A percentile compares a stretch with the other conserved stretches of the same genome.
Evolutionary conservation across 2,888 invertebrate species (phyloP).

Genomic region (Mactromeris polynyma): DNA sequence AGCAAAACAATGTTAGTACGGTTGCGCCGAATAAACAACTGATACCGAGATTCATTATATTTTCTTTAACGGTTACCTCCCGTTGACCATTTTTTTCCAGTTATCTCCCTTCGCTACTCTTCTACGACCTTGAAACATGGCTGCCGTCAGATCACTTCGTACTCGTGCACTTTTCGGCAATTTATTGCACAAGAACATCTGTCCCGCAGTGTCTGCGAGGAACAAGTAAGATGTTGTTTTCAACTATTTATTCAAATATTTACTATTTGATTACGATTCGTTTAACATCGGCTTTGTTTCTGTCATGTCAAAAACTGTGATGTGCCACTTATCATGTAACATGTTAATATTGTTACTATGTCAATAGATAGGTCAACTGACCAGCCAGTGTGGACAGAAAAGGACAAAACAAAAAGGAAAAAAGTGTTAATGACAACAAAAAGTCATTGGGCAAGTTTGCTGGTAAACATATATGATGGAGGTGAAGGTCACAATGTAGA

Average conservation of each 20-base stretch:
- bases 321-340: background rate
- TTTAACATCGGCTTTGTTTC: background rate
- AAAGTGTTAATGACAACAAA: too few relatives aligned
- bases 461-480: too few relatives aligned
- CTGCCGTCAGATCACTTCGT: constrained; percentile 51
- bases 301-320: constrained; percentile 5
- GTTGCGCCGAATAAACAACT: too few relatives aligned
- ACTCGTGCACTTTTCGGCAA: constrained; percentile 35
- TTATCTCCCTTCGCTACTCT: constrained; percentile 31
- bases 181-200: constrained; percentile 41
- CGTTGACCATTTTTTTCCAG: background rate
- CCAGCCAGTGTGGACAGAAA: too few relatives aligned
- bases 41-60: too few relatives aligned
- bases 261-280: background rate
- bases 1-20: too few relatives aligned
- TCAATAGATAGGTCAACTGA: background rate
- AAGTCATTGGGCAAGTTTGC: too few relatives aligned
- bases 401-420: too few relatives aligned
- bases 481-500: too few relatives aligned
- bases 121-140: constrained; percentile 64
- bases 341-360: background rate
- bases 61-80: too few relatives aligned
- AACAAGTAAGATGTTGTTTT: constrained; percentile 41
- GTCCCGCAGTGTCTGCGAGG: constrained; percentile 44
- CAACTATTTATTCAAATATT: background rate